Conservation (phyloP, 2,113 vertebrate genomes). For the Rhinopithecus roxellana region DNA sequence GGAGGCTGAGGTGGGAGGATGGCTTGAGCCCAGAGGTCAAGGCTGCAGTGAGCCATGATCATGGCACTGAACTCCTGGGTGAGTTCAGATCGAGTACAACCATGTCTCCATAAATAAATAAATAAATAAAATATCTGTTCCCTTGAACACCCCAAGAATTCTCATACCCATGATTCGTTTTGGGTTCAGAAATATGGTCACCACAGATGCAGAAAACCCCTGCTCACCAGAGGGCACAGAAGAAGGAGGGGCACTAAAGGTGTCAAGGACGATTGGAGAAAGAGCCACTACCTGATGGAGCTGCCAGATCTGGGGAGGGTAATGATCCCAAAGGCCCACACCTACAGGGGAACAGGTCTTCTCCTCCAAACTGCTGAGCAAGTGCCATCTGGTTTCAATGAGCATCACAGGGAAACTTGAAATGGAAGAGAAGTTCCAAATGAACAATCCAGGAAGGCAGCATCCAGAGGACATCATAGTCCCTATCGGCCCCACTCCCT, state of each 20-base stretch:
- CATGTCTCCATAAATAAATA: too few species aligned
- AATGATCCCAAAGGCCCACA: accelerated
- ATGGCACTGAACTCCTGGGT: too few species aligned
- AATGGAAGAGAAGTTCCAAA: background rate
- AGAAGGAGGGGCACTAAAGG: accelerated
- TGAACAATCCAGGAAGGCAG: background rate
- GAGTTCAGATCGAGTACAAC: too few species aligned
- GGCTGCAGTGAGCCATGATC: too few species aligned
- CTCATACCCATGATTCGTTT: background rate
- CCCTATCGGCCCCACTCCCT: too few species aligned
- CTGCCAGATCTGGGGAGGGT: background rate
- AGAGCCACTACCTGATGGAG: background rate
- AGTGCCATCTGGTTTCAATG: background rate
- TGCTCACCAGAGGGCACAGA: background rate
- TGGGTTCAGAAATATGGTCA: background rate
- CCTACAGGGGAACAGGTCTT: background rate
- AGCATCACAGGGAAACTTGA: background rate
- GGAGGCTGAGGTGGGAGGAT: too few species aligned
- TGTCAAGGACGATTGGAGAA: background rate
- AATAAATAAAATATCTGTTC: too few species aligned
- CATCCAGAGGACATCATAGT: background rate
- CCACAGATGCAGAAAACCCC: background rate
- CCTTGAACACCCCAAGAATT: background rate
- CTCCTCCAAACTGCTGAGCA: background rate
- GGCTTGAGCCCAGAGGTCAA: too few species aligned